Percentiles rank a stretch among this genome's conserved stretches.
Conservation (phyloP, 2,888 invertebrate genomes). For the Synanthedon myopaeformis region DNA sequence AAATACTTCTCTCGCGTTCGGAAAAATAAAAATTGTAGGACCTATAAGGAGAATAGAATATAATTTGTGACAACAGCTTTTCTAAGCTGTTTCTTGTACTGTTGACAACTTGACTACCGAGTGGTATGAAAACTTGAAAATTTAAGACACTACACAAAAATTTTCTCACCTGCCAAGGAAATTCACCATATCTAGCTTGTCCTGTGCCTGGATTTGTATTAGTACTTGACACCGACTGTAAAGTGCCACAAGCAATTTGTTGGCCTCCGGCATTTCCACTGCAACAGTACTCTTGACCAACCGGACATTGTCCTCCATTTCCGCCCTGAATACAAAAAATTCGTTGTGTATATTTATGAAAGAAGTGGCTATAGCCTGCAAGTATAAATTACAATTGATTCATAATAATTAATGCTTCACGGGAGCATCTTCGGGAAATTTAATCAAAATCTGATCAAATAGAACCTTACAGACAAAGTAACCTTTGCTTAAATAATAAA, state of each 20-base stretch:
- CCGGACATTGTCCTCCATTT: conserved; percentile 30
- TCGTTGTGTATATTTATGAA: neutral
- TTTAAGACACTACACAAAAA: neutral
- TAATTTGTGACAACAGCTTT: neutral
- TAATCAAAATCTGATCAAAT: too few species aligned
- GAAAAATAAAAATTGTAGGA: too few species aligned
- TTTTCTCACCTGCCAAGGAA: conserved; percentile 76
- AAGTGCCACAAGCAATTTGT: conserved; percentile 51
- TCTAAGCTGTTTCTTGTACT: neutral
- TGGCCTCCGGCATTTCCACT: conserved; percentile 17
- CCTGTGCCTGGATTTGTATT: conserved; percentile 51
- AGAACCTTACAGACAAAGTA: neutral
- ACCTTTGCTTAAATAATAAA: neutral
- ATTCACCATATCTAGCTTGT: conserved; percentile 75
- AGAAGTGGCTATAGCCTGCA: neutral
- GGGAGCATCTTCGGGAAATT: too few species aligned
- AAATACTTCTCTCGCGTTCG: too few species aligned
- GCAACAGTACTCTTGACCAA: conserved; percentile 58
- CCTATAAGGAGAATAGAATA: too few species aligned
- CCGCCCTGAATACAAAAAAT: conserved; percentile 7
- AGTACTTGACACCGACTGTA: conserved; percentile 40
- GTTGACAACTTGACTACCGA: too few species aligned
- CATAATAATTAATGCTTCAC: neutral
- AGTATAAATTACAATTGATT: neutral
- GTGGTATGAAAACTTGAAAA: neutral